Evolutionary conservation across 2,113 vertebrate species (phyloP).

Genomic region (Vulpes ferrilata): DNA sequence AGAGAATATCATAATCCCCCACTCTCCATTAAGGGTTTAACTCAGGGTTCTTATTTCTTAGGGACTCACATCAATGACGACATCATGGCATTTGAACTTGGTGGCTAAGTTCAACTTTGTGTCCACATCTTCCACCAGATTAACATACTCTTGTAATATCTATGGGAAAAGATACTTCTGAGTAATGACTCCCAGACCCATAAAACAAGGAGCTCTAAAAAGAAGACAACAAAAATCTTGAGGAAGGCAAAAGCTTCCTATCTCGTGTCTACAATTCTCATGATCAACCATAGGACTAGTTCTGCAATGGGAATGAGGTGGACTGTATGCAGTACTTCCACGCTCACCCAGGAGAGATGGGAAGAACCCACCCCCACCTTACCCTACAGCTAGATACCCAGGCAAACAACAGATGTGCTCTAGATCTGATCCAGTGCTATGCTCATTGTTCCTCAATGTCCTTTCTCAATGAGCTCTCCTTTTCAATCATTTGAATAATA

Average conservation of each 20-base stretch:
- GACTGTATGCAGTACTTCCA: neutral
- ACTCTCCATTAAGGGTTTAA: neutral
- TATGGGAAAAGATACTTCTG: constrained; percentile 77
- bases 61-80: constrained; percentile 94
- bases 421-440: neutral
- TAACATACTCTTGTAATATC: constrained; percentile 95
- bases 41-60: neutral
- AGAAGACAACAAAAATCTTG: neutral
- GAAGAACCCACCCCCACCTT: neutral
- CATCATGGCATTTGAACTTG: constrained; percentile 97
- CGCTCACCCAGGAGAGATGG: neutral
- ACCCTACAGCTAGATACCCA: neutral
- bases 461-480: neutral
- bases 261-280: neutral
- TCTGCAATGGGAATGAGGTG: neutral
- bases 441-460: neutral
- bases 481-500: neutral
- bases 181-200: neutral
- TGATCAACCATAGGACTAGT: neutral
- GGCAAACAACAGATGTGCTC: neutral
- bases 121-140: constrained; percentile 94
- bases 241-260: neutral
- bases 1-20: neutral
- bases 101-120: constrained; percentile 92
- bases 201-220: constrained; percentile 35